Base-by-base conservation (phyloP, 2,888 invertebrate species). In the Acholoe squamosa region DNA sequence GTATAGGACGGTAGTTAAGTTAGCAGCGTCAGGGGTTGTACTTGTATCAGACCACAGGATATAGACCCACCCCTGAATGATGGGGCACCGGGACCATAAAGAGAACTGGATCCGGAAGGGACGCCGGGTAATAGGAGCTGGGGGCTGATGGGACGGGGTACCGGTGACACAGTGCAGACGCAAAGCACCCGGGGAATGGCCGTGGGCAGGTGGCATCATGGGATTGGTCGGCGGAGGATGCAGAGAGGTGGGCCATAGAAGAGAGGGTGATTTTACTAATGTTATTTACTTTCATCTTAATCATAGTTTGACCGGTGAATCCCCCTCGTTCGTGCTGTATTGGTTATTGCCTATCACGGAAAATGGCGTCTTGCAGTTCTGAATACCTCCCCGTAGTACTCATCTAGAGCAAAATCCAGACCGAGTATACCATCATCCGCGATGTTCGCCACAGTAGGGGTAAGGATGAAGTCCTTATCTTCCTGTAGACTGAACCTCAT, bases 91-190 rank as follows among this genome's bases (percentile, higher is more conserved):
- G 1, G 77, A 77, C 77, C 77, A 77, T 77, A 28, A 77, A 77
- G 77, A 77, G n/a, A n/a, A 34, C 25, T 31, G 77, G 77, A 77
- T 77, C 31, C 77, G 34, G 77, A 77, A 77, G 77, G n/a, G 33
- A 28, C 34, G 31, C 33, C 25, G 77, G 77, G 77, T 77, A 77
- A 77, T 77, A 33, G 77, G 61, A 61, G 61, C 28, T n/a, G 31
- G 76, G 77, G 77, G 77, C 31, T 16, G 77, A 61, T 61, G n/a
- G 61, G n/a, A 19, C 7, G 77, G 77, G 31, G 3, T 16, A 19
- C 31, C 34, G 77, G 25, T 77, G 77, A 77, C 77, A 77, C 31
- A 77, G 77, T 77, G 77, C 34, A 77, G 77, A 34, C 61, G 61
- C 61, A 61, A 61, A 61, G 61, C 61, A 61, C 61, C 61, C 61